These are phyloP conservation scores for Leucania comma DNA, from an alignment of 2,888 invertebrate genomes.

Conservation along the genomic window DNA sequence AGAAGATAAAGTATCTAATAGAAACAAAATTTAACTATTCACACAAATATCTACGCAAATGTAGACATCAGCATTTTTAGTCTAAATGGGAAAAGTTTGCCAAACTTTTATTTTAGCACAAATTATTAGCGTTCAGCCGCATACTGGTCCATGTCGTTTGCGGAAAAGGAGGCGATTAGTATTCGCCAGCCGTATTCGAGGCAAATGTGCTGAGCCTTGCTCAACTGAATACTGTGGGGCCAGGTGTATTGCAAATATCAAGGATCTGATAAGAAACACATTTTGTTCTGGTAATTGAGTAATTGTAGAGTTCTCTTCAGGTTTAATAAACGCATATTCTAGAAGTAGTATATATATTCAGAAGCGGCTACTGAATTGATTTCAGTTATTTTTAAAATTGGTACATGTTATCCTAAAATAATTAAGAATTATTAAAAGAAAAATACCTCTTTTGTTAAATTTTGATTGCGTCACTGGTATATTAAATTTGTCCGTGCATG, in stretches of 20 bases:
- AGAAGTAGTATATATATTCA: too few relatives aligned
- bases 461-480: too few relatives aligned
- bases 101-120: slow-evolving; percentile 31
- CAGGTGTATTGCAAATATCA: slow-evolving; percentile 36
- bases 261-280: neutral
- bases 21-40: slow-evolving; percentile 13
- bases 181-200: slow-evolving; percentile 36
- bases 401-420: too few relatives aligned
- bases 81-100: slow-evolving; percentile 16
- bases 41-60: neutral
- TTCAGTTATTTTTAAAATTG: too few relatives aligned
- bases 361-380: too few relatives aligned
- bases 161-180: slow-evolving; percentile 46
- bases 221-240: slow-evolving; percentile 3
- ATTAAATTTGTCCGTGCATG: too few relatives aligned
- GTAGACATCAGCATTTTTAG: slow-evolving; percentile 7
- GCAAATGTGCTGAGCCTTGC: slow-evolving; percentile 27
- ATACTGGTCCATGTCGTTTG: slow-evolving; percentile 31
- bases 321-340: too few relatives aligned
- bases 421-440: too few relatives aligned
- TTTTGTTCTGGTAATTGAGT: neutral
- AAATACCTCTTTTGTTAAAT: too few relatives aligned
- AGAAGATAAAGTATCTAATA: neutral
- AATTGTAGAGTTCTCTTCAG: neutral
- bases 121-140: slow-evolving; percentile 21